Evolutionary conservation across 1,140 invertebrate species (phyloP), one percentile per base, ranked within the genome.

Genomic region (honey bee (Apis mellifera)): DNA sequence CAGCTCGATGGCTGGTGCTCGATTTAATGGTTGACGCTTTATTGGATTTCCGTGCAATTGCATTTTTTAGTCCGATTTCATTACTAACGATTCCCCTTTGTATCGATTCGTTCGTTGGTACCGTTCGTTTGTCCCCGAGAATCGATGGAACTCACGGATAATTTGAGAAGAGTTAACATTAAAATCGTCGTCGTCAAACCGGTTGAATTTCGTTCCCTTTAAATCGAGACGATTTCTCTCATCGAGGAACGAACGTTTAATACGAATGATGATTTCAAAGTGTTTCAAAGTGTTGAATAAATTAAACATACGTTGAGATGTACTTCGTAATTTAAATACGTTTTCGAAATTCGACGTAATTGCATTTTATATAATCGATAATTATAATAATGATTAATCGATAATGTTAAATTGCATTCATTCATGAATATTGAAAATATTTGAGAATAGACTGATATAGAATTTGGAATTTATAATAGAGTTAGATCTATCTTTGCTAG

Each of bases 11-110:
- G 89, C 89, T 70, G 72, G 80, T 86, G 88, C 88, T 90, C 88
- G 90, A 92, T 92, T 92, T 91, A 90, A 90, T 91, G 89, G 86
- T 86, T 87, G 89, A 87, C 86, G 83, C 85, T 90, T 91, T 91
- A 92, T 90, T 86, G 90, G 91, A 91, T 90, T 91, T 91, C 78
- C 88, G 87, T 88, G 80, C 83, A 90, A 91, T 89, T 90, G 88
- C 86, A 91, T 86, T 91, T 91, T 91, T 89, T 76, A 84, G 64
- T 87, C 83, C 85, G 81, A 90, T 87, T 91, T 86, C 78, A 86
- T 84, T 86, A 73, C 89, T 85, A 85, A 90, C 89, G 87, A 90
- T 84, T 84, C 81, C 76, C 71, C 70, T 87, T 87, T 86, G 79
- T 84, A 85, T 88, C 86, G 74, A 82, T 50, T 85, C 66, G 57